phyloP scores from a whole-genome alignment of 1,140 invertebrate genomes.

The Dolichoris vasculosae region DNA sequence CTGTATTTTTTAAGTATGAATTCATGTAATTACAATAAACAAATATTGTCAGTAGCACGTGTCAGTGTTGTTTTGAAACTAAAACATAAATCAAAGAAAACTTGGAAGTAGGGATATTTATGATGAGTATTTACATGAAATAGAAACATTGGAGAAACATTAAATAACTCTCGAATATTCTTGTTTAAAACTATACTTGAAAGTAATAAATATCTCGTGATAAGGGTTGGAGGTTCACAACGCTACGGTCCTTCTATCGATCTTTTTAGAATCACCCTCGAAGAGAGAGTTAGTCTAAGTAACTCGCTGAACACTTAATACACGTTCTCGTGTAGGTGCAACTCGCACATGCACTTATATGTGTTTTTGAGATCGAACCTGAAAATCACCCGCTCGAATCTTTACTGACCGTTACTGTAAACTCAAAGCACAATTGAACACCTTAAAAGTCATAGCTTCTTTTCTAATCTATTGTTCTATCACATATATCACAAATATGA shows the following conservation, averaged over 20 bases:
- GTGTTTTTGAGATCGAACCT: neutral
- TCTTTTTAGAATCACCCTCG: conserved; percentile 16
- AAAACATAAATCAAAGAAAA: no score
- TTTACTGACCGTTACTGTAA: conserved; percentile 39
- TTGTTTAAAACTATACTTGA: neutral
- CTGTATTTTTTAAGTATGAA: no score
- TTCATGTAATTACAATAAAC: no score
- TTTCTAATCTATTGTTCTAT: neutral
- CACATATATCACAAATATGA: neutral
- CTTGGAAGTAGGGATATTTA: neutral
- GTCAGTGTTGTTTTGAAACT: no score
- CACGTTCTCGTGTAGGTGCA: neutral
- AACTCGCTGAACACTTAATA: neutral
- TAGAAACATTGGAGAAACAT: neutral
- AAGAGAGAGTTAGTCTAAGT: neutral
- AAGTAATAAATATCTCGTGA: neutral
- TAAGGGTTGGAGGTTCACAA: neutral
- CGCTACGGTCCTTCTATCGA: conserved; percentile 27
- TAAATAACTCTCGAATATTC: neutral
- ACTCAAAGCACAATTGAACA: conserved; percentile 40
- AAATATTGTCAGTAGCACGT: no score
- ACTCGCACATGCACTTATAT: neutral
- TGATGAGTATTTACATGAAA: neutral
- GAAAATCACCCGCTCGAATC: conserved; percentile 33
- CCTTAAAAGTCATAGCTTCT: conserved; percentile 7